Conservation (phyloP, 2,797 vertebrate species). For the Bucorvus abyssinicus region DNA sequence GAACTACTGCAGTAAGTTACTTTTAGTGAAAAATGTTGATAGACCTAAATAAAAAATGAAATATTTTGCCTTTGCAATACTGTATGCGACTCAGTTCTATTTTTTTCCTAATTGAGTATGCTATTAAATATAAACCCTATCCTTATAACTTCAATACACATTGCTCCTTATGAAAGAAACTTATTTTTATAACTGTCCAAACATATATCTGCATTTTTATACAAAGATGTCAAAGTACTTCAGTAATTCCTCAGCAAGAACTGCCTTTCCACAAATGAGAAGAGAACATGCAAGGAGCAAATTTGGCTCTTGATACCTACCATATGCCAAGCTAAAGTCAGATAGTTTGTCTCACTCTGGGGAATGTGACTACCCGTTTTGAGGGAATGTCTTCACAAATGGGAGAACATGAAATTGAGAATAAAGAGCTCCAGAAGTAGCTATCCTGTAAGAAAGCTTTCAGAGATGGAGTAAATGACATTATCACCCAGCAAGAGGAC, state of each 20-base stretch:
- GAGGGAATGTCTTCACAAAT: not conserved
- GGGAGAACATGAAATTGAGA: not conserved
- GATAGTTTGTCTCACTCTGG: not conserved
- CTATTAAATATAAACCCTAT: not conserved
- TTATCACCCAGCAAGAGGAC: not conserved
- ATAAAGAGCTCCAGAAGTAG: not conserved
- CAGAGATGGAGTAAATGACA: not conserved
- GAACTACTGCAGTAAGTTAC: not conserved
- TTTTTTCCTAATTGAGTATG: not conserved
- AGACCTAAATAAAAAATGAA: slow-evolving; percentile 6
- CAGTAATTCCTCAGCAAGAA: not conserved
- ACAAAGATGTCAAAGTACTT: not conserved
- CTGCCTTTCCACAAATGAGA: not conserved
- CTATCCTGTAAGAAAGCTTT: not conserved
- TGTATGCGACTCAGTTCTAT: not conserved
- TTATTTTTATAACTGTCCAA: not conserved
- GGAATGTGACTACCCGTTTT: not conserved
- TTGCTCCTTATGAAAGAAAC: not conserved
- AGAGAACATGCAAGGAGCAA: rapidly evolving
- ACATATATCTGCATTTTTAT: not conserved
- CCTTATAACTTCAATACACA: not conserved
- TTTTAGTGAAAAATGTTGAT: slow-evolving; percentile 10
- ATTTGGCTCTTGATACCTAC: not conserved
- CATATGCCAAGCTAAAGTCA: not conserved
- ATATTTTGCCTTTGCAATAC: not conserved